Conservation (phyloP, 1,140 invertebrate genomes). For the Nephila pilipes region DNA sequence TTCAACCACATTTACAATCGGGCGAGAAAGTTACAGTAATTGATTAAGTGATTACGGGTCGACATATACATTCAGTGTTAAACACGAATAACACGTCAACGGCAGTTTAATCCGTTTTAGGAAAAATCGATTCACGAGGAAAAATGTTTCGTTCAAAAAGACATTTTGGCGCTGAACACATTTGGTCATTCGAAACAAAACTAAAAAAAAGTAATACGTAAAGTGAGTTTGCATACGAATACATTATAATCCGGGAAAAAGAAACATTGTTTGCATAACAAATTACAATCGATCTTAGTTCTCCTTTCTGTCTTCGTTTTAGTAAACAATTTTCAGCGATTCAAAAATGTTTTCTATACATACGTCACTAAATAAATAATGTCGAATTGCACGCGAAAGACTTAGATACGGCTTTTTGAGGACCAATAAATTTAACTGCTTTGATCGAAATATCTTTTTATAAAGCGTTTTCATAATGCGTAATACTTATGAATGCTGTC, state of each 20-base stretch:
- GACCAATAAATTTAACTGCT: not conserved
- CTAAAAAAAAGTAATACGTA: not conserved
- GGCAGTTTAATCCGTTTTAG: not conserved
- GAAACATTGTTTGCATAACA: constrained; percentile 38
- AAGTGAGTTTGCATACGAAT: not conserved
- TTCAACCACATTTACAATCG: no score
- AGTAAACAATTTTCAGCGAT: not conserved
- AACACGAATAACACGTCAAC: no score
- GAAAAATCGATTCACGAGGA: not conserved
- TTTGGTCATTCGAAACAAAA: not conserved
- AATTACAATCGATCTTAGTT: constrained; percentile 8
- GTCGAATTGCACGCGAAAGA: not conserved
- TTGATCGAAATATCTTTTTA: not conserved
- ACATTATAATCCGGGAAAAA: constrained; percentile 18
- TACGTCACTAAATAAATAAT: constrained; percentile 22
- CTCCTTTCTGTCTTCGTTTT: not conserved
- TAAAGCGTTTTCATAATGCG: not conserved
- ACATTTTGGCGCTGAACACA: no score
- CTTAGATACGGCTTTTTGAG: not conserved
- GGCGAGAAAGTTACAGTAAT: no score
- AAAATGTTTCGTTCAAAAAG: not conserved
- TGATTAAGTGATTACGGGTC: no score
- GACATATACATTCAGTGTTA: no score
- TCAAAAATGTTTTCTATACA: constrained; percentile 9
- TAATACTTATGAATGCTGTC: not conserved